Evolutionary conservation across 2,797 vertebrate species (phyloP).

Genomic region (Anguilla obscura): DNA sequence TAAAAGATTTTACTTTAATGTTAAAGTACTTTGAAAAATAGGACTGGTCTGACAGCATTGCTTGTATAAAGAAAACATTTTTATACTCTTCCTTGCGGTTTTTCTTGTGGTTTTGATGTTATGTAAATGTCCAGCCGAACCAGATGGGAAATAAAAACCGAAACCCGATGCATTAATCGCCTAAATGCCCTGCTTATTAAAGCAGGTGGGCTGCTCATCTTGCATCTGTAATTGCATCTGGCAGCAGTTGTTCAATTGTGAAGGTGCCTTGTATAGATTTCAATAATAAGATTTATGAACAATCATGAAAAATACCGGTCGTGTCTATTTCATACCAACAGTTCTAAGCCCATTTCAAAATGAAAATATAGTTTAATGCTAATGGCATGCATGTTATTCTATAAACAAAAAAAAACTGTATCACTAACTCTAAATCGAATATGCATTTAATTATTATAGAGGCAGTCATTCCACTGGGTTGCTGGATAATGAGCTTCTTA

Average conservation of each 20-base stretch:
- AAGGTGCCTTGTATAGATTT: background rate
- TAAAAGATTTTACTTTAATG: background rate
- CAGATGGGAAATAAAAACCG: background rate
- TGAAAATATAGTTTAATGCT: background rate
- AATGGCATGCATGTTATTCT: background rate
- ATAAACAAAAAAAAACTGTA: background rate
- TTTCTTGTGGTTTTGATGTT: background rate
- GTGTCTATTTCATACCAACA: background rate
- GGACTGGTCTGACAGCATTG: background rate
- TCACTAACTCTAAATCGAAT: background rate
- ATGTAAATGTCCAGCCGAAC: background rate
- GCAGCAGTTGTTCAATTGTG: background rate
- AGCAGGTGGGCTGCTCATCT: background rate
- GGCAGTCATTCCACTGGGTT: background rate
- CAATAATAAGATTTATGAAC: background rate
- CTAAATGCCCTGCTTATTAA: background rate
- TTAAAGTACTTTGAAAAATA: background rate
- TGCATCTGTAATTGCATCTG: conserved; percentile 5
- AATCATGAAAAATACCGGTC: background rate
- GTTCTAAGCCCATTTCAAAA: background rate
- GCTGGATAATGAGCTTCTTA: background rate
- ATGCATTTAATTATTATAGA: background rate
- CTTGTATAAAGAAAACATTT: background rate
- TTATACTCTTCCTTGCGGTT: background rate
- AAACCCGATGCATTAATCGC: background rate